phyloP scores from a whole-genome alignment of 2,888 invertebrate species.

The Holacanthella duospinosa region DNA sequence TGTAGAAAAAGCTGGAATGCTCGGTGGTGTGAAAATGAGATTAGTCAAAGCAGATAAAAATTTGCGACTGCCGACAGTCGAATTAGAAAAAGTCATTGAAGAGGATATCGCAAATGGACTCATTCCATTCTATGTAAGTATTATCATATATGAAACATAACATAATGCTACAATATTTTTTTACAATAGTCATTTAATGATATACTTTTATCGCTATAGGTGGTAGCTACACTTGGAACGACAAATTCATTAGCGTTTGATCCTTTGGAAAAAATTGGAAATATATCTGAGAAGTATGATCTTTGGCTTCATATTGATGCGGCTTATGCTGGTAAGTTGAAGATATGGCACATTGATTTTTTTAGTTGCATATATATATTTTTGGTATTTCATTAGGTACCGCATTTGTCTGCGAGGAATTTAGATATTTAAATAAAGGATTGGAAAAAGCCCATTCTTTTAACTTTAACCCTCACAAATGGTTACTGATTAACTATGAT shows the following conservation, averaged over 20 bases:
- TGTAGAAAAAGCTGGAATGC: constrained; percentile 79
- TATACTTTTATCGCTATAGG: constrained; percentile 71
- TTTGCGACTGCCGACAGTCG: constrained; percentile 62
- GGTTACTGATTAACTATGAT: constrained; percentile 98
- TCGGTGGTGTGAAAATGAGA: constrained; percentile 74
- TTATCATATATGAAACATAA: too few relatives aligned
- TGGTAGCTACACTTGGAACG: constrained; percentile 81
- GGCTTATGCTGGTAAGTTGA: neutral
- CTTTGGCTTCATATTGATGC: constrained; percentile 95
- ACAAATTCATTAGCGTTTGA: constrained; percentile 96
- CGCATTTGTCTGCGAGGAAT: constrained; percentile 94
- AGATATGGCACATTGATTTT: too few relatives aligned
- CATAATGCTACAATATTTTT: too few relatives aligned
- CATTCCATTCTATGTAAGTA: constrained; percentile 88
- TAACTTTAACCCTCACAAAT: constrained; percentile 98
- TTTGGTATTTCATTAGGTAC: too few relatives aligned
- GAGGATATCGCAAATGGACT: constrained; percentile 78
- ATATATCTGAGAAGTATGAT: constrained; percentile 63
- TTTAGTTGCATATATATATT: too few relatives aligned
- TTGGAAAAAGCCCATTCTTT: constrained; percentile 86
- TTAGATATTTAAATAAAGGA: constrained; percentile 77
- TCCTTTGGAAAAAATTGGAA: constrained; percentile 73
- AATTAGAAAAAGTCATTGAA: constrained; percentile 63
- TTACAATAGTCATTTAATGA: too few relatives aligned
- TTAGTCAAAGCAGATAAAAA: constrained; percentile 60